phyloP scores from a whole-genome alignment of 2,797 vertebrate genomes.

The Zenarchopterus dispar region DNA sequence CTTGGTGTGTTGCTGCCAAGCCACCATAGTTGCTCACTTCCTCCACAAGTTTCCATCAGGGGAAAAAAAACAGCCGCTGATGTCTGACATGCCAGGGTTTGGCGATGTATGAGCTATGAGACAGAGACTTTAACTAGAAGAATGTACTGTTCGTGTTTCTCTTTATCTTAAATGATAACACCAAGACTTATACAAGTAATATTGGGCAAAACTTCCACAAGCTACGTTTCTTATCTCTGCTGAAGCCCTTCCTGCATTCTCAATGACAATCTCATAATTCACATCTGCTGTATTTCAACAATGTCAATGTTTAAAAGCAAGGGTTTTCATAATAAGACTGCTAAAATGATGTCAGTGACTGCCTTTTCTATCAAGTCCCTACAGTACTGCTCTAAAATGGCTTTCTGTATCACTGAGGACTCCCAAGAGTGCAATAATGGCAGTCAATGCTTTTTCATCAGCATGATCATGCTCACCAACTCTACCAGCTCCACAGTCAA shows the following conservation, averaged over 20 bases:
- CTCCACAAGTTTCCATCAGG: conserved; percentile 70
- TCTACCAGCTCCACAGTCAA: conserved; percentile 28
- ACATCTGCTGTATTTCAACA: conserved; percentile 18
- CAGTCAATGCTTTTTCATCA: conserved; percentile 59
- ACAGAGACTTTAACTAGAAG: conserved; percentile 55
- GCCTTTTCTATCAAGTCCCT: conserved; percentile 30
- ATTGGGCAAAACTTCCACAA: not conserved
- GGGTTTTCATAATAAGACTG: conserved; percentile 23
- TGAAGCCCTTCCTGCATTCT: not conserved
- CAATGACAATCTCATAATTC: no score
- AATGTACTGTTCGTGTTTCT: conserved; percentile 51
- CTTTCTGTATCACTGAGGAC: conserved; percentile 27
- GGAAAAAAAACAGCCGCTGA: conserved; percentile 47
- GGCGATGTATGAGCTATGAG: conserved; percentile 65
- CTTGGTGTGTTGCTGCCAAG: conserved; percentile 72
- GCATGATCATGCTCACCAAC: conserved; percentile 31
- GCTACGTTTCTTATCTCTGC: not conserved
- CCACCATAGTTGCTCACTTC: conserved; percentile 77
- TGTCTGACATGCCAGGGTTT: conserved; percentile 68
- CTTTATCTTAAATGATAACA: conserved; percentile 45
- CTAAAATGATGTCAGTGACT: conserved; percentile 33
- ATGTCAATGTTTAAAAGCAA: conserved; percentile 31
- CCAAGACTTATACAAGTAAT: not conserved
- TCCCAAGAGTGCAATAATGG: conserved; percentile 52
- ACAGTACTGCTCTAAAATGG: conserved; percentile 36